Base-by-base conservation (phyloP, 2,113 vertebrate genomes). In the Verasper variegatus region DNA sequence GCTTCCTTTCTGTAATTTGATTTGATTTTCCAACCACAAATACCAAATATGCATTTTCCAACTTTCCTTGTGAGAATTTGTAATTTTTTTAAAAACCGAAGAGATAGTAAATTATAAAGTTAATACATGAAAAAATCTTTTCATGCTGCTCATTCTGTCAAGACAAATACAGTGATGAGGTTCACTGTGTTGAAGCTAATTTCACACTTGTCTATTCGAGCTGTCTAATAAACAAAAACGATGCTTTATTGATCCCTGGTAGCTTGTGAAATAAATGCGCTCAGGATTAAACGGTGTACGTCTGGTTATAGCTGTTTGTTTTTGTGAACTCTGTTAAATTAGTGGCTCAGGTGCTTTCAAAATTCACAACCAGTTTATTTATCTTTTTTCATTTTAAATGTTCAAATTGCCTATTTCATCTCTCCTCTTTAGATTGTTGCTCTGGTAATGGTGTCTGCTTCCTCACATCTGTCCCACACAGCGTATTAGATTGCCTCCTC, bases 321-420 rank as follows among this genome's bases (percentile, higher is more conserved):
- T 84, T 73, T 45, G 57, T 58, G 54, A 54, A 64, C 57, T 77
- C 55, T n/a, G n/a, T 12, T 81, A 67, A 80, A 82, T 82, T 68
- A 70, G 55, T 76, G 24, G 14, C 49, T 56, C 47, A 3, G 31
- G 51, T 73, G 68, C 78, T 65, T 3, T 60, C 18, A 65, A 65
- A 60, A 75, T 45, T 69, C 54, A 75, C 57, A 26, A 52, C 17
- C 57, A 18, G 40, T 76, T 70, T 73, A 40, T 31, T 31, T 31
- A 47, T 71, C n/a, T 86, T 55, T 51, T 68, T 55, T 68, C 66
- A 70, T 63, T 78, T 67, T 37, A 68, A 84, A 84, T 87, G 56
- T 81, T 83, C 37, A 81, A 84, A 85, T 55, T 66, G 58, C 61
- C 79, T 74, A 74, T 83, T 86, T 80, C 74, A 24, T 55, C 65